phyloP scores from a whole-genome alignment of 2,113 vertebrate species.

The Tichodroma muraria region DNA sequence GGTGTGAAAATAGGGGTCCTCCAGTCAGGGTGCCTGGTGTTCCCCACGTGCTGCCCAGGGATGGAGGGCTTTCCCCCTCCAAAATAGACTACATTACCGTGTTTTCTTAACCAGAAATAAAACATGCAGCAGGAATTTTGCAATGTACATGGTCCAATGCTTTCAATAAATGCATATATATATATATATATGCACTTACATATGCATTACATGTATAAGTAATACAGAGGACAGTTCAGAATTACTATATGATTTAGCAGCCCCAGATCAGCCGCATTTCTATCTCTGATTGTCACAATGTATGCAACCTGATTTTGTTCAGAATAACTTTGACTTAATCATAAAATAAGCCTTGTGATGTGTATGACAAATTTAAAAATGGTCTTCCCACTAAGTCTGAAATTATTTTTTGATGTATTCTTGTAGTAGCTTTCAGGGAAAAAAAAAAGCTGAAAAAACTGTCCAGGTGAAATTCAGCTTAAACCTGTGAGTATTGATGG shows the following conservation, averaged over 20 bases:
- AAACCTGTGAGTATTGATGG: background rate
- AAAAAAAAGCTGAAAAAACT: background rate
- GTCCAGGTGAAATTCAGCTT: background rate
- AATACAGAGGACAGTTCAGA: background rate
- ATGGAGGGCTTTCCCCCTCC: background rate
- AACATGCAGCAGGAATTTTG: background rate
- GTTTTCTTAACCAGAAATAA: background rate
- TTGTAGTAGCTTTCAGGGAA: background rate
- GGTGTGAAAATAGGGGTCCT: background rate
- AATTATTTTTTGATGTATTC: background rate
- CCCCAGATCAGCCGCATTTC: background rate
- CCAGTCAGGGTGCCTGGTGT: fast-evolving
- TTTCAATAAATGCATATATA: background rate
- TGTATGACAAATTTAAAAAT: background rate
- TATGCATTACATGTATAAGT: too few species aligned
- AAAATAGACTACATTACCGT: fast-evolving
- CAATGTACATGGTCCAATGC: background rate
- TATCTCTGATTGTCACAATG: background rate
- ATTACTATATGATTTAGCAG: background rate
- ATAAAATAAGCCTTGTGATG: background rate
- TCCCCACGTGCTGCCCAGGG: fast-evolving
- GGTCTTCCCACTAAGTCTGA: background rate
- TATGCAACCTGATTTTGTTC: background rate
- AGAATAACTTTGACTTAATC: background rate
- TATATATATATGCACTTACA: too few species aligned